phyloP scores from a whole-genome alignment of 2,113 vertebrate genomes.

The Mustelus asterias region DNA sequence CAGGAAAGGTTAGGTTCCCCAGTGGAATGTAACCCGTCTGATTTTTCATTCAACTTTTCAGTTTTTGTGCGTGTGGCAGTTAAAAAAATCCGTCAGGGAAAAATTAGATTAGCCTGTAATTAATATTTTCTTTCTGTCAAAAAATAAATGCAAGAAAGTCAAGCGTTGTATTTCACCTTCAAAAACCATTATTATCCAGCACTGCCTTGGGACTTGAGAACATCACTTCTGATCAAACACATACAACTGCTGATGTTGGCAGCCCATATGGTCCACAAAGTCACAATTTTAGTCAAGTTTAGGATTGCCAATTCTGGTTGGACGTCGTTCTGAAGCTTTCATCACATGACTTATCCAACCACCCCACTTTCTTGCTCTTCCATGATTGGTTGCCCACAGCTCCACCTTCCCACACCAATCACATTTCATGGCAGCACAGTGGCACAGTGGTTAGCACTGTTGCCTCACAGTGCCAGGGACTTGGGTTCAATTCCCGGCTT shows the following conservation, averaged over 20 bases:
- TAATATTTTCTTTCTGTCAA: not conserved
- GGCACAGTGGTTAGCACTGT: too few species aligned
- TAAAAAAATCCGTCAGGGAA: not conserved
- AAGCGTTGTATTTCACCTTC: not conserved
- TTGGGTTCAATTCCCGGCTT: too few species aligned
- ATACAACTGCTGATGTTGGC: too few species aligned
- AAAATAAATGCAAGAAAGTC: not conserved
- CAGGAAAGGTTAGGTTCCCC: not conserved
- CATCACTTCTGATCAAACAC: not conserved
- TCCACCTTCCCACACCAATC: not conserved
- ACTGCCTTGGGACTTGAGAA: not conserved
- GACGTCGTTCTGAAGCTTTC: not conserved
- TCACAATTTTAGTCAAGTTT: not conserved
- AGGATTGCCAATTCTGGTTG: not conserved
- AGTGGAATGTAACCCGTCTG: not conserved
- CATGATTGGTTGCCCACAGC: not conserved
- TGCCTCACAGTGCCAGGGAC: too few species aligned
- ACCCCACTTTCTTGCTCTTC: not conserved
- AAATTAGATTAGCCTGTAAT: not conserved
- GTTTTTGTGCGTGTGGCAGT: not conserved
- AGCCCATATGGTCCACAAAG: not conserved
- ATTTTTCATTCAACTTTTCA: not conserved
- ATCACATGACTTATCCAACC: not conserved
- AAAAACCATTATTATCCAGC: not conserved
- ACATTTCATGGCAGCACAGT: not conserved